Conservation (phyloP, 2,888 invertebrate genomes). For the Rhagonycha fulva region DNA sequence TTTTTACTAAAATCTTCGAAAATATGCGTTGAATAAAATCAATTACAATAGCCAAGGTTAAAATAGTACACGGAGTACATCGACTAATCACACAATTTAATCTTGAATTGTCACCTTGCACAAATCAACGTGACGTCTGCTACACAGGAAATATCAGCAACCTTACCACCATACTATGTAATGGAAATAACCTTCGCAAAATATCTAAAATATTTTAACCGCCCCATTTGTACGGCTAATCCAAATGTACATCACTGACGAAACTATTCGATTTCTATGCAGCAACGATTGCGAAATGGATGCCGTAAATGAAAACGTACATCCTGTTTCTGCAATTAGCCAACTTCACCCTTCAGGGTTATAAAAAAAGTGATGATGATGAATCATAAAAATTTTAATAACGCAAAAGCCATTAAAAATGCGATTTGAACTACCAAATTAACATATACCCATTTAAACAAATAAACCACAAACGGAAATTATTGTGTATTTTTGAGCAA, state of each 20-base stretch:
- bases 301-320: neutral
- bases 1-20: neutral
- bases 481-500: neutral
- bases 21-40: neutral
- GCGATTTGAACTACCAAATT: neutral
- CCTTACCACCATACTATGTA: conserved; percentile 1
- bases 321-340: neutral
- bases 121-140: conserved; percentile 32
- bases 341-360: neutral
- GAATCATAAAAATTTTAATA: neutral
- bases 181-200: neutral
- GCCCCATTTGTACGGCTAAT: neutral
- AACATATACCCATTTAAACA: neutral
- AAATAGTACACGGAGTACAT: conserved; percentile 23
- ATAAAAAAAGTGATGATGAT: neutral
- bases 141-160: conserved; percentile 27
- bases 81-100: conserved; percentile 30
- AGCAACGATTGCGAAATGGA: neutral
- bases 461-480: neutral
- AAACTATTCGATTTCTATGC: neutral
- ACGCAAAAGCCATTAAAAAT: neutral
- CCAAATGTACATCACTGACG: neutral
- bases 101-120: conserved; percentile 32
- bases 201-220: neutral
- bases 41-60: conserved; percentile 13